A percentile compares a stretch with the other conserved stretches of the same genome.
Conservation (phyloP, 2,888 invertebrate genomes). For the Apeira syringaria region DNA sequence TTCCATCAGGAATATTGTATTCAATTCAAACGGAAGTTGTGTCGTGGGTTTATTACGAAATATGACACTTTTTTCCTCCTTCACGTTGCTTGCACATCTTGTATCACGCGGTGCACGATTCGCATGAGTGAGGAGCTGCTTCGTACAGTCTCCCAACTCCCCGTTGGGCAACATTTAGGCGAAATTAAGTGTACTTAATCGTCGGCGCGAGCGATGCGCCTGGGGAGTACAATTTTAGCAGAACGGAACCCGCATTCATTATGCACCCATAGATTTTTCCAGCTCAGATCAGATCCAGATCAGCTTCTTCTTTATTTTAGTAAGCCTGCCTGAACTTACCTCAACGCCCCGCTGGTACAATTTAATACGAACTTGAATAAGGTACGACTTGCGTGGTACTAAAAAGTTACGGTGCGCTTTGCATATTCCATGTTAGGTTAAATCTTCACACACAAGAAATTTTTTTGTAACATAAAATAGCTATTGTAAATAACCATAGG, state of each 20-base stretch:
- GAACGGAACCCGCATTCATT: constrained; percentile 54
- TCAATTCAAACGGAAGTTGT: constrained; percentile 3
- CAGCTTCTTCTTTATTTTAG: constrained; percentile 49
- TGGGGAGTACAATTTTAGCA: constrained; percentile 57
- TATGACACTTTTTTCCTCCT: constrained; percentile 15
- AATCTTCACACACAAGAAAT: too few relatives aligned
- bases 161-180: constrained; percentile 71
- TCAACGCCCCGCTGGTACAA: constrained; percentile 23
- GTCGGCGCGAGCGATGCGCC: constrained; percentile 65
- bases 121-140: constrained; percentile 42
- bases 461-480: too few relatives aligned
- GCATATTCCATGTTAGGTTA: constrained; percentile 19
- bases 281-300: too few relatives aligned
- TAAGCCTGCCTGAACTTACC: constrained; percentile 40
- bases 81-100: constrained; percentile 14
- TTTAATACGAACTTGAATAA: constrained; percentile 17
- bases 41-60: constrained; percentile 13
- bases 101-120: constrained; percentile 17
- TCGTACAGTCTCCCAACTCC: constrained; percentile 38
- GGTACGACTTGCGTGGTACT: constrained; percentile 9
- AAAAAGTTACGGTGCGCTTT: constrained; percentile 14
- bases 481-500: too few relatives aligned
- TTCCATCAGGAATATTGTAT: not conserved
- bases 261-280: constrained; percentile 52
- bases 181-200: constrained; percentile 78